Evolutionary conservation across 2,888 invertebrate genomes (phyloP), one percentile per base, ranked within the genome.

Genomic region (Eristalis arbustorum): DNA sequence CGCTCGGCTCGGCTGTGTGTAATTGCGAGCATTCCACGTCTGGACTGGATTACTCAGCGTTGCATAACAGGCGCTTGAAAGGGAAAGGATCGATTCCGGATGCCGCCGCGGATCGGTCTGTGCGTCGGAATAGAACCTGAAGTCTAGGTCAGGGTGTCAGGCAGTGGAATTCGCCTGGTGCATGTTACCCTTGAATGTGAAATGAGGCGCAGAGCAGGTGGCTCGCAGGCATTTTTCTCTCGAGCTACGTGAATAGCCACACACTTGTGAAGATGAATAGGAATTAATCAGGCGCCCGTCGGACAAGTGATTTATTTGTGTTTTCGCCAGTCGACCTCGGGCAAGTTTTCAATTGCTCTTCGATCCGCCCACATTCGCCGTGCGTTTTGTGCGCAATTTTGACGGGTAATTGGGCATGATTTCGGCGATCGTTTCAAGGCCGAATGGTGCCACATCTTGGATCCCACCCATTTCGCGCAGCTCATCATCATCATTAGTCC

Each of bases 71-170:
- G 25, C 31, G 57, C 63, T 31, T 64, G 69, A 79, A 87, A 87
- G 71, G 78, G 78, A 87, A 87, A 87, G 87, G 87, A 78, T 75
- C 74, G 62, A 87, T 83, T 79, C 83, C 87, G 87, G 87, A 87
- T 78, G 68, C 74, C 14, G 40, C 62, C n/a, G n/a, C 49, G 0
- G 1, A 22, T 25, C 18, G 28, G 18, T 25, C 18, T 74, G 28
- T 31, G 23, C 25, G 59, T 71, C 64, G 34, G 23, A 67, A 31
- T 76, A 84, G 84, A 85, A 78, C 78, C 1, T 56, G 59, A 75
- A 87, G 82, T 87, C 87, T 87, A 87, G 87, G 87, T 87, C 87
- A 87, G 82, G 87, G 78, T 57, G 68, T 72, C 13, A 59, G 25
- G 14, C 4, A 1, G 72, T 71, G 57, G 73, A 37, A 56, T 59